Evolutionary conservation across 92 coral and sea anemone genomes (phyloP), one percentile per base, ranked within the genome.

Genomic region (Montipora capitata): DNA sequence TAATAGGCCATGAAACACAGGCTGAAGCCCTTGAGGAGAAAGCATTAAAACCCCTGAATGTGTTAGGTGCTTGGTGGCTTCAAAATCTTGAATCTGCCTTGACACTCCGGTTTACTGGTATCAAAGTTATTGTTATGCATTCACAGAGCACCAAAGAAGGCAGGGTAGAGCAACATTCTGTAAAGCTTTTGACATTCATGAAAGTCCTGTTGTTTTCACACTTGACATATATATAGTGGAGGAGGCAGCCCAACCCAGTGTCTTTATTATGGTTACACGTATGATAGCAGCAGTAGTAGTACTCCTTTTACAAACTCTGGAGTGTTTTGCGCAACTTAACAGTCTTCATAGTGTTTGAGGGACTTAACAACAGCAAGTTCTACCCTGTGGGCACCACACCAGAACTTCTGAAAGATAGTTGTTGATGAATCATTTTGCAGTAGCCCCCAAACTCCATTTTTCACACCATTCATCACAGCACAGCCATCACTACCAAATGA

Each of bases 401-500:
- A 86, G 44, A 63, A 79, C 62, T 12, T 27, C 84, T 79, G 42
- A 41, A 64, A 43, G 84, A 63, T 43, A 7, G 42, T 42, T 64
- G 81, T 76, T 66, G 54, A 66, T 57, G 76, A 71, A 79, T 82
- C 86, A 10, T 82, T 64, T 71, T 17, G 67, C 35, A 69, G 67
- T 35, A 35, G 76, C 9, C 76, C 78, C 86, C 76, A 71, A 69
- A 82, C 78, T 1, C 86, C 86, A 82, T 39, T 82, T 54, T 17
- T 51, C 8, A 66, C 62, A 3, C 93, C 81, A 7, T 85, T 89
- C 73, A 83, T 76, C 4, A 84, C 93, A 12, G 85, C 44, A 75
- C 90, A 80, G n/a, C 93, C 93, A 77, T 89, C 89, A 10, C 68
- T 72, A 2, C 88, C 81, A 15, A 83, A 45, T 16, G 58, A 57